These are phyloP conservation scores for Garrulus glandarius DNA, from an alignment of 2,797 vertebrate species.

Conservation along the genomic window DNA sequence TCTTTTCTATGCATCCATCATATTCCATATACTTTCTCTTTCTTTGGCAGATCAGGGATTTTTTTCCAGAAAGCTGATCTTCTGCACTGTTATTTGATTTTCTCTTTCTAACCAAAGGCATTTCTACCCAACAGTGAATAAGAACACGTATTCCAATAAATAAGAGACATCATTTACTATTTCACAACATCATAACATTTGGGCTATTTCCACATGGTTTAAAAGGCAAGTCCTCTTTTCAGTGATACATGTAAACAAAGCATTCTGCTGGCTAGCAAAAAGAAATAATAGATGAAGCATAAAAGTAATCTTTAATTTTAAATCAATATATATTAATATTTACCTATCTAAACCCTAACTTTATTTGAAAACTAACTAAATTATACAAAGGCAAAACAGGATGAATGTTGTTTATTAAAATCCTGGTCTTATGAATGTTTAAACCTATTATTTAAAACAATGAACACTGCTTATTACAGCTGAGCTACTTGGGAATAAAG, in stretches of 20 bases:
- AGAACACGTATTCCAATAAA: not conserved
- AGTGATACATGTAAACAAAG: not conserved
- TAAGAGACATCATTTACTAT: not conserved
- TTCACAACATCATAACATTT: not conserved
- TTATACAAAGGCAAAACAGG: not conserved
- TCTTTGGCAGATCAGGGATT: not conserved
- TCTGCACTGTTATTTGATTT: not conserved
- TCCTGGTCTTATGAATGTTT: not conserved
- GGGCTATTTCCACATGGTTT: not conserved
- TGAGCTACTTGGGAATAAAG: slow-evolving; percentile 1
- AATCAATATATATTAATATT: not conserved
- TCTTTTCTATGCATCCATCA: not conserved
- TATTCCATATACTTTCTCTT: not conserved
- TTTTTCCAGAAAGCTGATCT: not conserved
- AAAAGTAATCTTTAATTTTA: not conserved
- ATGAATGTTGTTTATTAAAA: not conserved
- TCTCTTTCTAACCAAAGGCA: not conserved
- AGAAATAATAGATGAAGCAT: not conserved
- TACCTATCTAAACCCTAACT: not conserved
- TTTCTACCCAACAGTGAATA: not conserved
- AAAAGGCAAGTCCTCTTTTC: not conserved
- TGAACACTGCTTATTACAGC: not conserved
- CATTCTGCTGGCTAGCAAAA: not conserved
- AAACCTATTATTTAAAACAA: not conserved
- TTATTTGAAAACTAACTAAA: not conserved